Evolutionary conservation across 1,140 invertebrate species (phyloP).

Genomic region (Zophobas morio): DNA sequence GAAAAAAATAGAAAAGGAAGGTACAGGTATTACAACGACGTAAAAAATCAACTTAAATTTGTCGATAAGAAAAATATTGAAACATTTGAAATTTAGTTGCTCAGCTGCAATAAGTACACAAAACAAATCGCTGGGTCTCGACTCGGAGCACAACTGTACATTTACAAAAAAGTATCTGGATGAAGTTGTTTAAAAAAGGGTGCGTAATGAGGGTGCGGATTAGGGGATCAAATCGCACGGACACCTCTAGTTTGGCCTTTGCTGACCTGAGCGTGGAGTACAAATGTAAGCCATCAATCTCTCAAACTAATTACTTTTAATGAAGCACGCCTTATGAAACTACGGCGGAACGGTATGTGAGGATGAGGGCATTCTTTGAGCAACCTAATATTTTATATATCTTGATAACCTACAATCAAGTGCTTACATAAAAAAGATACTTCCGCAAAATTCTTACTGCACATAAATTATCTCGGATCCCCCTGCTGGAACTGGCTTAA

Average conservation of each 20-base stretch:
- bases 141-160: too few relatives aligned
- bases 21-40: too few relatives aligned
- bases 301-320: constrained; percentile 49
- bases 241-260: constrained; percentile 43
- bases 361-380: constrained; percentile 38
- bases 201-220: constrained; percentile 26
- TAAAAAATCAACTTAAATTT: too few relatives aligned
- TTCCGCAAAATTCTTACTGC: constrained; percentile 40
- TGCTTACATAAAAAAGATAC: constrained; percentile 40
- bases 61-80: too few relatives aligned
- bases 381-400: constrained; percentile 44
- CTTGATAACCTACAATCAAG: constrained; percentile 42
- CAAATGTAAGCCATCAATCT: constrained; percentile 47
- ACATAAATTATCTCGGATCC: constrained; percentile 37
- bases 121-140: too few relatives aligned
- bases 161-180: neutral
- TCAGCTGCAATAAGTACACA: too few relatives aligned
- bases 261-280: constrained; percentile 40
- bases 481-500: constrained; percentile 37
- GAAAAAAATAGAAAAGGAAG: too few relatives aligned
- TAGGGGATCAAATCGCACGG: constrained; percentile 40
- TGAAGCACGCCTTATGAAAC: constrained; percentile 48
- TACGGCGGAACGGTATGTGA: constrained; percentile 42
- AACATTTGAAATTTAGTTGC: too few relatives aligned
- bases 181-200: constrained; percentile 27